phyloP scores from a whole-genome alignment of 2,113 vertebrate genomes.

The Oncorhynchus gorbuscha region DNA sequence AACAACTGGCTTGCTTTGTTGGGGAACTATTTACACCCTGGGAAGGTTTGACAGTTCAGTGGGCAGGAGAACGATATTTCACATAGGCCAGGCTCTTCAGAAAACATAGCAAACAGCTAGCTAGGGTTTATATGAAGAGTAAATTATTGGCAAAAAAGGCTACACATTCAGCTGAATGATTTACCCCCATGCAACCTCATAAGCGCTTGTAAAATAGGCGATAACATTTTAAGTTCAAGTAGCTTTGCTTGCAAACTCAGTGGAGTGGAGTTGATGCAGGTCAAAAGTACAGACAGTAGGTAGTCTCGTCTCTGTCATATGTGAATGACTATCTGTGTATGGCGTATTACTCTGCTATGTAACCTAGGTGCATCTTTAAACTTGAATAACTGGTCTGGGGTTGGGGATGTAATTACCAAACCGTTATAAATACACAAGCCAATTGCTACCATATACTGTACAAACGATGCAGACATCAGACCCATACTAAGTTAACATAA shows the following conservation, averaged over 20 bases:
- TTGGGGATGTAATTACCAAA: not conserved
- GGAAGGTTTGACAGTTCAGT: not conserved
- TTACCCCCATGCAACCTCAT: slow-evolving; percentile 45
- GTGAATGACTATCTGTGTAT: not conserved
- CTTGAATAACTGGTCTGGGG: slow-evolving; percentile 23
- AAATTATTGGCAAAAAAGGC: slow-evolving; percentile 39
- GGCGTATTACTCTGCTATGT: not conserved
- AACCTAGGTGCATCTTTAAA: not conserved
- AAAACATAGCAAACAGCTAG: not conserved
- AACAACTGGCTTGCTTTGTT: no score
- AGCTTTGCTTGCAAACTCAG: slow-evolving; percentile 28
- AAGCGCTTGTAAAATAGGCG: slow-evolving; percentile 42
- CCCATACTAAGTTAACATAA: not conserved
- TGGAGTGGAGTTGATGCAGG: slow-evolving; percentile 29
- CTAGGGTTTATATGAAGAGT: slow-evolving; percentile 10
- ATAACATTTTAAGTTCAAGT: not conserved
- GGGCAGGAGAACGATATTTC: not conserved
- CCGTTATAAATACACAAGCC: no score
- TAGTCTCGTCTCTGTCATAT: not conserved
- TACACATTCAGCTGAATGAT: slow-evolving; percentile 50
- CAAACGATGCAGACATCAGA: not conserved
- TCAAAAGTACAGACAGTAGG: slow-evolving; percentile 28
- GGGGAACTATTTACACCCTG: not conserved
- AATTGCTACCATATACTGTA: not conserved
- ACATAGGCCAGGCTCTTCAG: not conserved